A percentile compares a stretch with the other conserved stretches of the same genome.
phyloP scores from a whole-genome alignment of 2,113 vertebrate genomes.

The Xiphophorus hellerii region DNA sequence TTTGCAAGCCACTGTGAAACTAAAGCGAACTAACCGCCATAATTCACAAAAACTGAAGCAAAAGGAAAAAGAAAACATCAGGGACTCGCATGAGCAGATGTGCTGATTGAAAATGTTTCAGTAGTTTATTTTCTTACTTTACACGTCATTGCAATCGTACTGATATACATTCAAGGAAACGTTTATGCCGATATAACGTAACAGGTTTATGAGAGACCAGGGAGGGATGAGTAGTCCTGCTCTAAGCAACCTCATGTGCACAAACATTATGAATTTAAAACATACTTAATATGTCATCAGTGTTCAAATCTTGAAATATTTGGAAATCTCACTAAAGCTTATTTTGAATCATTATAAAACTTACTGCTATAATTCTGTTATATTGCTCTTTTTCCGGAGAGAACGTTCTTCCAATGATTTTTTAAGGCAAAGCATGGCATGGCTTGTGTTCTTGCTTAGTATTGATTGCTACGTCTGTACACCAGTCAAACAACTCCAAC shows the following conservation, averaged over 20 bases:
- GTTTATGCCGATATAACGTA: conserved; percentile 28
- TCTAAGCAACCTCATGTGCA: conserved; percentile 35
- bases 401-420: conserved; percentile 60
- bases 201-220: conserved; percentile 33
- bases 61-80: not conserved
- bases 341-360: conserved; percentile 63
- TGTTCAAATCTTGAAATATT: conserved; percentile 45
- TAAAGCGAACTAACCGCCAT: not conserved
- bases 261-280: conserved; percentile 62
- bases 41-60: not conserved
- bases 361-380: conserved; percentile 62
- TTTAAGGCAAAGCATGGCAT: conserved; percentile 19
- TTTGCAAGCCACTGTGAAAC: not conserved
- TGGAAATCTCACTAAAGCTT: conserved; percentile 49
- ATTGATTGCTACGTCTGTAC: not conserved
- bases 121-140: conserved; percentile 12
- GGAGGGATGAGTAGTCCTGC: conserved; percentile 22
- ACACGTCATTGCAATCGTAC: conserved; percentile 4
- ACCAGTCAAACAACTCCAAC: not conserved
- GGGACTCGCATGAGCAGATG: not conserved
- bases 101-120: conserved; percentile 3
- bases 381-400: conserved; percentile 27
- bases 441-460: conserved; percentile 1
- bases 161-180: conserved; percentile 22
- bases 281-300: conserved; percentile 63